Percentiles rank a stretch among this genome's conserved stretches.
Conservation (phyloP, 1,140 invertebrate genomes). For the Euwallacea similis region DNA sequence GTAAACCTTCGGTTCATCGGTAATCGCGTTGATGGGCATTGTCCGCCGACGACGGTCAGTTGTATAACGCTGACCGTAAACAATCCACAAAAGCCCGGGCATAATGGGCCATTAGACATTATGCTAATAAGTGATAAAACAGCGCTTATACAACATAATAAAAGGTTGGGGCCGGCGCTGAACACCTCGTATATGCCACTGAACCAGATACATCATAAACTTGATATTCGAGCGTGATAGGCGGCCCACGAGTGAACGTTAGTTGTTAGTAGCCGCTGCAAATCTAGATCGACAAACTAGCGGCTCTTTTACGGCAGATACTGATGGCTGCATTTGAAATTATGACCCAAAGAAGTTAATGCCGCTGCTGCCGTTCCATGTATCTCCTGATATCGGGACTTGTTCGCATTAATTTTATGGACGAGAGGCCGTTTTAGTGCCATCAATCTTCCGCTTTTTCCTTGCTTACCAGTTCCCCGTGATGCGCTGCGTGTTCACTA, state of each 20-base stretch:
- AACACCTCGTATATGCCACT: slow-evolving; percentile 32
- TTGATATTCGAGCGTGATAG: slow-evolving; percentile 32
- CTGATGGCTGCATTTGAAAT: slow-evolving; percentile 24
- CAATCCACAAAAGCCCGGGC: slow-evolving; percentile 17
- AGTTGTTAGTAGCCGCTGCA: slow-evolving; percentile 16
- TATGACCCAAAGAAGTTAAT: slow-evolving; percentile 23
- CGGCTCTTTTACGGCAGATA: slow-evolving; percentile 32
- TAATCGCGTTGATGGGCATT: too few relatives aligned
- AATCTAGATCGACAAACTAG: slow-evolving; percentile 37
- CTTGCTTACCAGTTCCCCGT: slow-evolving; percentile 60
- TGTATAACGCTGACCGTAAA: slow-evolving; percentile 15
- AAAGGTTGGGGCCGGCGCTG: slow-evolving; percentile 27
- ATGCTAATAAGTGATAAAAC: slow-evolving; percentile 29
- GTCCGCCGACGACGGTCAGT: neutral
- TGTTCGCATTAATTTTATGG: neutral
- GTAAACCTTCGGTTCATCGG: too few relatives aligned
- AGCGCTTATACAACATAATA: slow-evolving; percentile 30
- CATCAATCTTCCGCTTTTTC: slow-evolving; percentile 5
- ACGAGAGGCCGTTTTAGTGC: neutral
- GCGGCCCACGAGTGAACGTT: slow-evolving; percentile 22
- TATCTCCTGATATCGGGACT: slow-evolving; percentile 9
- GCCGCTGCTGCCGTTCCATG: slow-evolving; percentile 9
- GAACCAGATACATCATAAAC: slow-evolving; percentile 32
- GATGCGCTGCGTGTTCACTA: slow-evolving; percentile 62
- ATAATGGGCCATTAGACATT: slow-evolving; percentile 24